Percentiles rank a stretch among this genome's conserved stretches.
Conservation (phyloP, 1,140 invertebrate species). For the Eupeodes corollae region DNA sequence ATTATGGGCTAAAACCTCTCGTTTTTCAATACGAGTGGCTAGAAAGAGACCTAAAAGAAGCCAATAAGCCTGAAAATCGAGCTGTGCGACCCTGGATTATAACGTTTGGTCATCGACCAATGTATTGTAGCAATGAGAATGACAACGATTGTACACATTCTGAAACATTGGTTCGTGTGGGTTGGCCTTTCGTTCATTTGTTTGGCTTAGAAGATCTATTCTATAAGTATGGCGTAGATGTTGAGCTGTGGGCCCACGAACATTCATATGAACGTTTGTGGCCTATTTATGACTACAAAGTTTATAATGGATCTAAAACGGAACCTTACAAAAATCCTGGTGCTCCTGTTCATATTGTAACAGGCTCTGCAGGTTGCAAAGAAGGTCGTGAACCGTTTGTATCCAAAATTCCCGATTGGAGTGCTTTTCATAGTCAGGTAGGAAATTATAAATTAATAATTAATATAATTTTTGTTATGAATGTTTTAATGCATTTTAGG, state of each 20-base stretch:
- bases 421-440: constrained; percentile 46
- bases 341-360: constrained; percentile 87
- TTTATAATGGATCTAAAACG: constrained; percentile 67
- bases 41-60: constrained; percentile 60
- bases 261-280: constrained; percentile 91
- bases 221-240: constrained; percentile 79
- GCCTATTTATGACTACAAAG: constrained; percentile 80
- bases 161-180: constrained; percentile 60
- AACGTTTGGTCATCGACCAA: constrained; percentile 85
- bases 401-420: constrained; percentile 32
- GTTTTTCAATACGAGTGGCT: constrained; percentile 86
- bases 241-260: constrained; percentile 91
- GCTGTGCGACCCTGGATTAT: constrained; percentile 81
- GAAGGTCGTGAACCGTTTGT: constrained; percentile 46
- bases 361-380: constrained; percentile 81
- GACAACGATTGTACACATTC: constrained; percentile 77
- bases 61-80: constrained; percentile 53
- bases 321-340: constrained; percentile 74
- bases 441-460: neutral
- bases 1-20: constrained; percentile 77
- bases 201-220: constrained; percentile 78
- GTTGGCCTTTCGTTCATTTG: constrained; percentile 57
- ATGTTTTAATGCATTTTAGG: constrained; percentile 43
- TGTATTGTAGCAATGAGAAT: constrained; percentile 92
- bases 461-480: neutral